Evolutionary conservation across 2,797 vertebrate genomes (phyloP).

Genomic region (Tinamus major): DNA sequence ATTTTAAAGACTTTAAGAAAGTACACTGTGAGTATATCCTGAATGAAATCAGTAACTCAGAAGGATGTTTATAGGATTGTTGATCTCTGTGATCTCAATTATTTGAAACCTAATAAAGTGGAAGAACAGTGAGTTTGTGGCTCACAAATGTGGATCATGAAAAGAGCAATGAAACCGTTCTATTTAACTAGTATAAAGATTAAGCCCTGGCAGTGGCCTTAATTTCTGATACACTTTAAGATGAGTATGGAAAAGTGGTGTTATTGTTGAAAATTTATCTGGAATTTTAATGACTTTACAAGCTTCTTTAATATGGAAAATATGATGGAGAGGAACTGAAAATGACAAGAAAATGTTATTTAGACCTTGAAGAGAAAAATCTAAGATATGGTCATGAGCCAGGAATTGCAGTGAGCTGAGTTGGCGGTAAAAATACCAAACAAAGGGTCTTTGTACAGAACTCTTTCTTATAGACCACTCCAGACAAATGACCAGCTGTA

Average conservation of each 20-base stretch:
- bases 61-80: constrained; percentile 29
- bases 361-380: constrained; percentile 37
- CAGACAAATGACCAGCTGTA: not conserved
- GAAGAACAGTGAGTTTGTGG: constrained; percentile 14
- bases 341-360: not conserved
- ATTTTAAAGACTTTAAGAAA: not conserved
- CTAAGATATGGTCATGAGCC: not conserved
- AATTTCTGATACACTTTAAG: constrained; percentile 7
- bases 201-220: not conserved
- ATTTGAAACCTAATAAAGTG: constrained; percentile 25
- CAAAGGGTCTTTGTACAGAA: not conserved
- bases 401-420: not conserved
- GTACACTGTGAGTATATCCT: not conserved
- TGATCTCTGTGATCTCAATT: not conserved
- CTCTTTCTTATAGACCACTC: not conserved
- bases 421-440: not conserved
- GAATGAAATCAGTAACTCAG: not conserved
- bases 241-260: not conserved
- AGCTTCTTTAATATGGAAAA: constrained; percentile 15
- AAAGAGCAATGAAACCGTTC: not conserved
- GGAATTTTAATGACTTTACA: constrained; percentile 30
- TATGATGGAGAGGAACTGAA: not conserved
- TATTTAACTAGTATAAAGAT: not conserved
- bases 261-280: constrained; percentile 30
- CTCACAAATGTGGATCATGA: not conserved